Evolutionary conservation across 2,113 vertebrate genomes (phyloP).

Genomic region (Tupaia chinensis): DNA sequence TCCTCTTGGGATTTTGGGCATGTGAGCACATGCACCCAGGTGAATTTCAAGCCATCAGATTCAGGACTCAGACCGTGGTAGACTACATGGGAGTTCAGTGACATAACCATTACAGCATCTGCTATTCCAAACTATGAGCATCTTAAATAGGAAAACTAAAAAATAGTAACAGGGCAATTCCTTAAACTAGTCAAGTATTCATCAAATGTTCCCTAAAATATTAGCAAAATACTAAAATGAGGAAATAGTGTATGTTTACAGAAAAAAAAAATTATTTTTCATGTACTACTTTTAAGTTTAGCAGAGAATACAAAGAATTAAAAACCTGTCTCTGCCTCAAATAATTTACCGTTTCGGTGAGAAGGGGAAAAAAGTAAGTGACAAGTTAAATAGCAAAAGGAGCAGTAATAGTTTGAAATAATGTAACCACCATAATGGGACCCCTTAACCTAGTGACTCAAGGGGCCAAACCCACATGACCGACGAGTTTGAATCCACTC

Average conservation of each 20-base stretch:
- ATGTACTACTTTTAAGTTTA: background rate
- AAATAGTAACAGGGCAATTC: background rate
- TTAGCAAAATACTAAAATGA: background rate
- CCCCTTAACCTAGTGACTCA: too few species aligned
- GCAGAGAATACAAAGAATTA: background rate
- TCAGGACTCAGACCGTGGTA: too few species aligned
- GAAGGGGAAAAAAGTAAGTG: background rate
- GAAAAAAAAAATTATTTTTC: background rate
- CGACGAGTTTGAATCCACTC: too few species aligned
- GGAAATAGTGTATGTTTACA: background rate
- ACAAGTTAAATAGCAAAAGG: background rate
- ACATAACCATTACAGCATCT: too few species aligned
- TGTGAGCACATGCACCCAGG: too few species aligned
- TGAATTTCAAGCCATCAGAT: too few species aligned
- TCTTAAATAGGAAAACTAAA: background rate
- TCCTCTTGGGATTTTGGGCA: too few species aligned
- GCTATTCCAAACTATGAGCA: background rate
- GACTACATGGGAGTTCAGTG: too few species aligned
- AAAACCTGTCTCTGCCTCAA: background rate
- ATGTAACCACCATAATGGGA: background rate
- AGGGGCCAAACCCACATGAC: too few species aligned
- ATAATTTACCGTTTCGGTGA: background rate
- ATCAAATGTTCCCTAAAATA: background rate
- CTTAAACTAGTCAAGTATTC: background rate
- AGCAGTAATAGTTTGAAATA: background rate